Percentiles rank a stretch among this genome's conserved stretches.
These are phyloP conservation scores for Lycaon pictus DNA, from an alignment of 2,113 vertebrate species.

Conservation along the genomic window DNA sequence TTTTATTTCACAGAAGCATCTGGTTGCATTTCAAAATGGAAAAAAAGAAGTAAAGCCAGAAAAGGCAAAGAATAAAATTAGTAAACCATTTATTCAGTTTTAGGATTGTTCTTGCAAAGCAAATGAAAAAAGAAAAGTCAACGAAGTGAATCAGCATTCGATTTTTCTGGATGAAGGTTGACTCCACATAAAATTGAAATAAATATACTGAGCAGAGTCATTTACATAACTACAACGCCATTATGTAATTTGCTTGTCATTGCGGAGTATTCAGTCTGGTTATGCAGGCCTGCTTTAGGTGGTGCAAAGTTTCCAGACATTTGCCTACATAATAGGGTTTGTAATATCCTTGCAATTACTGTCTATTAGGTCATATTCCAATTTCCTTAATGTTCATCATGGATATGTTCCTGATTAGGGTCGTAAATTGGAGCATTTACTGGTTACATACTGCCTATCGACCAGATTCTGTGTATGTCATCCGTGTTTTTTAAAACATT, in stretches of 20 bases:
- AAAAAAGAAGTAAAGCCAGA: constrained; percentile 57
- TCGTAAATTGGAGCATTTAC: constrained; percentile 12
- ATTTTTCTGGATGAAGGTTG: constrained; percentile 56
- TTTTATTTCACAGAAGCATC: constrained; percentile 58
- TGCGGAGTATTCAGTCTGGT: constrained; percentile 9
- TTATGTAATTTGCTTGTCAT: constrained; percentile 56
- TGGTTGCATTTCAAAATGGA: constrained; percentile 57
- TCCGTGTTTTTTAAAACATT: constrained; percentile 25
- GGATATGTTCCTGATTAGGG: not conserved
- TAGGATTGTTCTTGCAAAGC: constrained; percentile 63
- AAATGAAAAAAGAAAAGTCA: constrained; percentile 47
- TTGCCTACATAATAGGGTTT: constrained; percentile 55
- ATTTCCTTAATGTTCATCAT: constrained; percentile 44
- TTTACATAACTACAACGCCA: constrained; percentile 33
- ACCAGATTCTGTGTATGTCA: not conserved
- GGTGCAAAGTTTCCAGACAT: constrained; percentile 51
- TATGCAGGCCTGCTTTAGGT: constrained; percentile 13
- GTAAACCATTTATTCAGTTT: constrained; percentile 62
- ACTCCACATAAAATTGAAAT: constrained; percentile 29
- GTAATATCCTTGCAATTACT: constrained; percentile 59
- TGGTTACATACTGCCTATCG: constrained; percentile 1
- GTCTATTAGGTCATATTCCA: constrained; percentile 42
- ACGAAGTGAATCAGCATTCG: constrained; percentile 54
- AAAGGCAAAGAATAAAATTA: constrained; percentile 65
- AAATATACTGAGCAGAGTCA: constrained; percentile 34